phyloP scores from a whole-genome alignment of 2,888 invertebrate species.

The Dilophus febrilis region DNA sequence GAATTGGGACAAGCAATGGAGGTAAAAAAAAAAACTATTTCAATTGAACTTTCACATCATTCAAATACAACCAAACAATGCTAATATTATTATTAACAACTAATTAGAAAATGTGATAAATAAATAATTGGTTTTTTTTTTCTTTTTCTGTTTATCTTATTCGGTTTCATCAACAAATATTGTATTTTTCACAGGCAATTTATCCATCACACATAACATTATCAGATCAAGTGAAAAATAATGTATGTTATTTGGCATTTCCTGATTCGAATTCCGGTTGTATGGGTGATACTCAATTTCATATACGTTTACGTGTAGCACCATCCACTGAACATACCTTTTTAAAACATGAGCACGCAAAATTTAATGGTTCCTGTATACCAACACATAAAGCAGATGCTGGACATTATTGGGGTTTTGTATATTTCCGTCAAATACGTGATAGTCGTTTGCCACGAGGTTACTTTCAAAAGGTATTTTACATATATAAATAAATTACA shows the following conservation, averaged over 20 bases:
- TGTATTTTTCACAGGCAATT: slow-evolving; percentile 58
- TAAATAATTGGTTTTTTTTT: neutral
- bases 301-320: slow-evolving; percentile 69
- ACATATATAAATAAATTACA: neutral
- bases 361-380: slow-evolving; percentile 63
- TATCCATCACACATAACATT: slow-evolving; percentile 65
- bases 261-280: slow-evolving; percentile 98
- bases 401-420: slow-evolving; percentile 91
- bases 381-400: slow-evolving; percentile 62
- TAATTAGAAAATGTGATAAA: neutral
- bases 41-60: neutral
- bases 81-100: neutral
- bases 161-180: neutral
- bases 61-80: neutral
- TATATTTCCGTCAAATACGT: slow-evolving; percentile 94
- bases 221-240: slow-evolving; percentile 73
- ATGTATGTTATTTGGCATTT: slow-evolving; percentile 95
- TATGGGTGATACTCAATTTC: slow-evolving; percentile 97
- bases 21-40: slow-evolving; percentile 30
- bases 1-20: slow-evolving; percentile 98
- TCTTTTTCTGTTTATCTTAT: neutral
- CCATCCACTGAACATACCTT: slow-evolving; percentile 34
- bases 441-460: slow-evolving; percentile 82
- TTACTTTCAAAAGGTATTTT: slow-evolving; percentile 87
- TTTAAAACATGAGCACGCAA: slow-evolving; percentile 36